These are phyloP conservation scores for Chaitophorus viminalis DNA, from an alignment of 2,888 invertebrate species.

Conservation along the genomic window DNA sequence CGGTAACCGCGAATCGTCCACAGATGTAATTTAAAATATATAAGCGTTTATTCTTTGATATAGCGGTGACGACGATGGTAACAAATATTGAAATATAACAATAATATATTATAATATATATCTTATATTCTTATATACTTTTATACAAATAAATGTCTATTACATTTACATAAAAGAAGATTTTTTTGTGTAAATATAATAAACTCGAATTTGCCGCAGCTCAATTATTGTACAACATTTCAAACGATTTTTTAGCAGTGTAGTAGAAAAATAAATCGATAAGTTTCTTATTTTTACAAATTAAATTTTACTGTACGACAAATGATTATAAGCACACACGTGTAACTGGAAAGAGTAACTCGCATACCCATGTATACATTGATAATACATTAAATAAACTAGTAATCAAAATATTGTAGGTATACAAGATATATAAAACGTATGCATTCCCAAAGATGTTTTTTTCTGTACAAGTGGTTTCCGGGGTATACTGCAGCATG, in stretches of 20 bases:
- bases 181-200: neutral
- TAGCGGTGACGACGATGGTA: neutral
- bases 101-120: too few relatives aligned
- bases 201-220: neutral
- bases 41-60: neutral
- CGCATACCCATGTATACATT: neutral
- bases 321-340: neutral
- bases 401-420: too few relatives aligned
- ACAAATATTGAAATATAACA: too few relatives aligned
- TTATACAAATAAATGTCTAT: too few relatives aligned
- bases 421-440: too few relatives aligned
- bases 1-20: neutral
- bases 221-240: neutral
- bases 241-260: neutral
- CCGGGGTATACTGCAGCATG: too few relatives aligned
- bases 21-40: conserved; percentile 16
- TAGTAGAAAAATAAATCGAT: too few relatives aligned
- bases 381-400: neutral
- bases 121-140: too few relatives aligned
- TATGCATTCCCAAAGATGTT: too few relatives aligned
- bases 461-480: too few relatives aligned
- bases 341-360: neutral
- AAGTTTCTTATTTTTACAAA: neutral
- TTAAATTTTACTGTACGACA: neutral
- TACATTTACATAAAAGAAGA: too few relatives aligned